These are phyloP conservation scores for Botia almorhae DNA, from an alignment of 2,797 vertebrate genomes.

Conservation along the genomic window DNA sequence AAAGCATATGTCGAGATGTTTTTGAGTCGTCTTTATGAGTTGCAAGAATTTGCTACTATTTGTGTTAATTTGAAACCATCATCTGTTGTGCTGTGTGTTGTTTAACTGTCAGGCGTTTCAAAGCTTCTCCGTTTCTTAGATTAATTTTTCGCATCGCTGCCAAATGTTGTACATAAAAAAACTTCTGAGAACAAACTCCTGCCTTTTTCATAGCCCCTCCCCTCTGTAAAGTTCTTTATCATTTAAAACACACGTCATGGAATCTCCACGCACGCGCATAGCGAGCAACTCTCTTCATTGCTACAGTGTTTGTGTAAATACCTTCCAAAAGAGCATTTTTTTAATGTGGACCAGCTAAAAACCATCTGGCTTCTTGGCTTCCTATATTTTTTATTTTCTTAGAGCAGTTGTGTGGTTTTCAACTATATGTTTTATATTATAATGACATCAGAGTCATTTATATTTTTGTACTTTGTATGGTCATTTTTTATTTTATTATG, in stretches of 20 bases:
- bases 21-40: conserved; percentile 72
- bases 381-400: conserved; percentile 61
- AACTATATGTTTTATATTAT: conserved; percentile 76
- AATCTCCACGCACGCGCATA: conserved; percentile 30
- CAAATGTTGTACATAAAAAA: conserved; percentile 82
- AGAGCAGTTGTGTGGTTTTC: conserved; percentile 55
- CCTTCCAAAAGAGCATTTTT: conserved; percentile 40
- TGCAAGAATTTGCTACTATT: conserved; percentile 84
- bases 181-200: conserved; percentile 84
- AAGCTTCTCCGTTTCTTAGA: conserved; percentile 61
- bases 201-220: too few relatives aligned
- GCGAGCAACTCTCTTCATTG: not conserved
- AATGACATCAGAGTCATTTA: conserved; percentile 55
- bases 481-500: conserved; percentile 55
- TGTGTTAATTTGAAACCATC: conserved; percentile 77
- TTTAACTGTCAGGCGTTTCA: conserved; percentile 60
- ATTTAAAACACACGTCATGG: conserved; percentile 45
- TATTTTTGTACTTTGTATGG: conserved; percentile 72
- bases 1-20: conserved; percentile 67
- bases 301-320: conserved; percentile 51
- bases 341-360: conserved; percentile 39
- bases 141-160: conserved; percentile 79
- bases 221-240: too few relatives aligned
- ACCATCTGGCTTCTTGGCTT: conserved; percentile 47
- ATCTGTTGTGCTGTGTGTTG: conserved; percentile 52